These are phyloP conservation scores for Tachypleus tridentatus DNA, from an alignment of 1,140 invertebrate species.

Conservation along the genomic window DNA sequence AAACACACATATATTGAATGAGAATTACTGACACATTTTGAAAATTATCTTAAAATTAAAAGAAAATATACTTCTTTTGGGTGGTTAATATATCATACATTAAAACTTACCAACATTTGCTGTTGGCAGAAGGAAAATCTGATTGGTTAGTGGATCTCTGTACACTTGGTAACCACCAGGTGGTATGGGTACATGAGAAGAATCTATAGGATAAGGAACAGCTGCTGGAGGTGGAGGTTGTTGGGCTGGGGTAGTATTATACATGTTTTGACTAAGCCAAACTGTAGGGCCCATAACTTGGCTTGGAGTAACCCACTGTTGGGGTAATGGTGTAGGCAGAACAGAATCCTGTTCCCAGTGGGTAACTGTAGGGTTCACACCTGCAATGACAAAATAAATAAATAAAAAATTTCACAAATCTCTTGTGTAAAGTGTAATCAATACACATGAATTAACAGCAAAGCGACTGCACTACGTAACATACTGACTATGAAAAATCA, in stretches of 20 bases:
- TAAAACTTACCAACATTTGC: constrained; percentile 44
- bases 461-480: no score
- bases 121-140: constrained; percentile 59
- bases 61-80: no score
- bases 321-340: constrained; percentile 37
- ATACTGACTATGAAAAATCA: no score
- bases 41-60: no score
- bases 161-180: constrained; percentile 62
- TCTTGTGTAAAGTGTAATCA: no score
- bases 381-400: no score
- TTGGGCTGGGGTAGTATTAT: constrained; percentile 17
- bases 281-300: constrained; percentile 23
- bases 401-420: no score
- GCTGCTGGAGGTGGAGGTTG: constrained; percentile 36
- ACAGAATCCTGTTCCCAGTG: constrained; percentile 30
- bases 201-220: constrained; percentile 44
- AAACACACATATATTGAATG: neutral
- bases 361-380: no score
- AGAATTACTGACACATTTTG: no score
- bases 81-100: neutral
- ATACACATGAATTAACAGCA: no score
- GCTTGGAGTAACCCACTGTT: constrained; percentile 45
- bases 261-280: constrained; percentile 28
- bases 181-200: constrained; percentile 45
- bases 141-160: constrained; percentile 63